Evolutionary conservation across 1,140 invertebrate species (phyloP), one percentile per base, ranked within the genome.

Genomic region (Dendrolimus punctatus): DNA sequence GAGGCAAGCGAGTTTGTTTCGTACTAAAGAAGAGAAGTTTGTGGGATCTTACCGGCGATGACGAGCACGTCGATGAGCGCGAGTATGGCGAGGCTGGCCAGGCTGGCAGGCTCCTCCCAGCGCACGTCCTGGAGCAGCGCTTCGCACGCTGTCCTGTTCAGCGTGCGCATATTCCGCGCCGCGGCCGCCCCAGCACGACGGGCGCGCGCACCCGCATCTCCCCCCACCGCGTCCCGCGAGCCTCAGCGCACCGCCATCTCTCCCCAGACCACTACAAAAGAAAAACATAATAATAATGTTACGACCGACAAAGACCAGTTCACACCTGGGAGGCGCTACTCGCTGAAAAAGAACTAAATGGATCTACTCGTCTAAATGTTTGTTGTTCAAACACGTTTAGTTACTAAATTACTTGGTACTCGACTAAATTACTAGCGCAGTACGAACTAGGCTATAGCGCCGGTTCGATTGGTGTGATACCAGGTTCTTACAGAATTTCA

Each of bases 61-160:
- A 97, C 95, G 78, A 96, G 91, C 7, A 95, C 90, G 83, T 95
- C 94, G 68, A 98, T 94, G 57, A 95, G 87, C 45, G 92, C 92
- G 47, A 97, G 89, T 58, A 95, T 88, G 66, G 92, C 90, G 58
- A 97, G 89, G 63, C 92, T 93, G 51, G 91, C 88, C 59, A 96
- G 79, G 73, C 92, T 91, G 64, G 89, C 88, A 39, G 93, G 90
- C 80, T 95, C 92, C 63, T 90, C 90, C 94, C 94, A 96, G 78
- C 90, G 89, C 63, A 95, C 93, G 80, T 90, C 90, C 67, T 92
- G 91, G 64, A 92, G 89, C 78, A 94, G 89, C 75, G 91, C 91
- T 79, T 90, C 89, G 85, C 94, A 95, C 75, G 92, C 91, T 73
- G 90, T 90, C 70, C 88, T 92, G 90, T 94, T 94, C 89, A 94